These are phyloP conservation scores for Actinia equina DNA, from an alignment of 64 coral and sea anemone species.

Conservation along the genomic window DNA sequence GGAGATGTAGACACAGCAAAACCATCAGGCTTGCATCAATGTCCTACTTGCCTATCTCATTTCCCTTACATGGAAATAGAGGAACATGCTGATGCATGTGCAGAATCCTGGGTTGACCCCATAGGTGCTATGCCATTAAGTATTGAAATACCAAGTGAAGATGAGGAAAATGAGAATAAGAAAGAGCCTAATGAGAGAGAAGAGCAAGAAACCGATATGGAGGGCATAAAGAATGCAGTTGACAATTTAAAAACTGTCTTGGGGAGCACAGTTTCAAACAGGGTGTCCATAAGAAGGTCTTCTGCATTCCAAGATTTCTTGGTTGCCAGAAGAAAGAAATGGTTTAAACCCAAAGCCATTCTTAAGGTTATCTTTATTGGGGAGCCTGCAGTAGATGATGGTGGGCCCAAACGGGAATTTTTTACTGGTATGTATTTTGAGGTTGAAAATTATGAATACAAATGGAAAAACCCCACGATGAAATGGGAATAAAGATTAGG, in stretches of 20 bases:
- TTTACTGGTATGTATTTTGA: too few relatives aligned
- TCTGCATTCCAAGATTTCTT: neutral
- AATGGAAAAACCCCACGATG: too few relatives aligned
- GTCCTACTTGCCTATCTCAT: slow-evolving; percentile 8
- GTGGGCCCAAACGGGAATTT: neutral
- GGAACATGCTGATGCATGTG: slow-evolving; percentile 32
- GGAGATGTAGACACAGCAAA: slow-evolving; percentile 1
- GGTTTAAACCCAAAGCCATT: neutral
- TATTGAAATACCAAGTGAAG: neutral
- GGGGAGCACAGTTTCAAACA: neutral
- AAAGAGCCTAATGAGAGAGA: neutral
- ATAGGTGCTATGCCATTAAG: slow-evolving; percentile 14
- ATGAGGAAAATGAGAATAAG: neutral
- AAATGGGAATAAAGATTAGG: too few relatives aligned
- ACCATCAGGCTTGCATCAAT: neutral
- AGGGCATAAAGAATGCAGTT: neutral
- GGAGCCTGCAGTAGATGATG: neutral
- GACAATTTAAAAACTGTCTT: neutral
- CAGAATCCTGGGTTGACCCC: slow-evolving; percentile 28
- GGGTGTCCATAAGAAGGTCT: neutral
- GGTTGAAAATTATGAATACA: too few relatives aligned
- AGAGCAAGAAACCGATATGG: neutral
- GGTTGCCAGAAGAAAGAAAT: neutral
- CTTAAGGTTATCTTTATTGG: neutral
- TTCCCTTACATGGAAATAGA: slow-evolving; percentile 24